Evolutionary conservation across 1,140 invertebrate species (phyloP).

Genomic region (Heliothis subflexa): DNA sequence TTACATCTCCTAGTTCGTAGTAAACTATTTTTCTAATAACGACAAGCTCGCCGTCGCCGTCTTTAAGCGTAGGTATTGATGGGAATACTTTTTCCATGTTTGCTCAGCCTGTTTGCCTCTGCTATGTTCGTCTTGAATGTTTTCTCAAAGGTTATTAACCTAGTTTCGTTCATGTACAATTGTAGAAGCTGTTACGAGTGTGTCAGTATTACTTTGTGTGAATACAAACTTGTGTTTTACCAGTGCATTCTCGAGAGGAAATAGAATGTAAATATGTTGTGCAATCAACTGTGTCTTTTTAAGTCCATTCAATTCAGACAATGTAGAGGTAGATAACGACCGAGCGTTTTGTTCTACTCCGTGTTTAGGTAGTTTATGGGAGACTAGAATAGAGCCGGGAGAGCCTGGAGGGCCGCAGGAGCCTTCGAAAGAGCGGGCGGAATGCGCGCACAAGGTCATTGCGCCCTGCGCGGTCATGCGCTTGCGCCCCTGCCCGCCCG

Average conservation of each 20-base stretch:
- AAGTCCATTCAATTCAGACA: constrained; percentile 42
- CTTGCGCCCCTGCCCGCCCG: constrained; percentile 65
- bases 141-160: constrained; percentile 76
- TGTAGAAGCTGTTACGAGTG: constrained; percentile 53
- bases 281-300: constrained; percentile 37
- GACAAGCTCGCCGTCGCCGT: not conserved
- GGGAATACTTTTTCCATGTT: constrained; percentile 65
- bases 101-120: constrained; percentile 68
- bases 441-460: constrained; percentile 85
- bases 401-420: constrained; percentile 71
- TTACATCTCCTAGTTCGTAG: constrained; percentile 1
- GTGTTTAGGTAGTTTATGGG: constrained; percentile 51
- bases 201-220: constrained; percentile 53
- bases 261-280: constrained; percentile 26
- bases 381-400: constrained; percentile 63
- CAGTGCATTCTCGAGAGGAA: not conserved
- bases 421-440: constrained; percentile 77
- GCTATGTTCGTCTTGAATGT: constrained; percentile 57
- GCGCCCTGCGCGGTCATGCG: constrained; percentile 84
- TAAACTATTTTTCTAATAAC: constrained; percentile 29
- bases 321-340: constrained; percentile 43
- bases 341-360: constrained; percentile 41
- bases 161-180: constrained; percentile 67
- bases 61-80: constrained; percentile 39
- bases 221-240: constrained; percentile 44